Evolutionary conservation across 2,113 vertebrate genomes (phyloP).

Genomic region (Sapayoa aenigma): DNA sequence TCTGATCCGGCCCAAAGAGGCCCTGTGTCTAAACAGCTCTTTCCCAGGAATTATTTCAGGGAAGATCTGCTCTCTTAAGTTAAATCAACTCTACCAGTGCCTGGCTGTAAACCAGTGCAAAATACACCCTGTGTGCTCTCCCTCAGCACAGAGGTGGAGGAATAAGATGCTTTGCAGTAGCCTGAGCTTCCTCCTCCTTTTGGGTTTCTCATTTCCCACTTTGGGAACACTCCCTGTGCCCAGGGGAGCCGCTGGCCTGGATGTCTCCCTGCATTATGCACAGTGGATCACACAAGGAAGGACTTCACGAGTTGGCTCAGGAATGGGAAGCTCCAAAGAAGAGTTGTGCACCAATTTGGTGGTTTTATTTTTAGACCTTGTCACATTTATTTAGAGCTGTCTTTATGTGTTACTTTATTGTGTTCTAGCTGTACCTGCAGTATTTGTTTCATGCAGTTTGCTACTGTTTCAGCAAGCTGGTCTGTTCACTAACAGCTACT

Average conservation of each 20-base stretch:
- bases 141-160: neutral
- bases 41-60: neutral
- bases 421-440: neutral
- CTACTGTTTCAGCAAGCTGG: neutral
- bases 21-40: neutral
- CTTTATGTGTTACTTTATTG: neutral
- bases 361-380: neutral
- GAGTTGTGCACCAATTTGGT: neutral
- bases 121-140: neutral
- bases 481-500: neutral
- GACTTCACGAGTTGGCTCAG: neutral
- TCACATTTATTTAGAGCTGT: neutral
- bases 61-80: neutral
- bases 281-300: neutral
- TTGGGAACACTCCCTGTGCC: neutral
- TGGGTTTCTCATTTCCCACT: neutral
- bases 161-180: neutral
- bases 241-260: fast-evolving
- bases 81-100: neutral
- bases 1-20: neutral
- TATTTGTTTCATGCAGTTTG: neutral
- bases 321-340: neutral
- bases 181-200: neutral
- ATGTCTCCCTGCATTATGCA: neutral
- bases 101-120: neutral